phyloP scores from a whole-genome alignment of 2,888 invertebrate genomes.

The Escarpia spicata region DNA sequence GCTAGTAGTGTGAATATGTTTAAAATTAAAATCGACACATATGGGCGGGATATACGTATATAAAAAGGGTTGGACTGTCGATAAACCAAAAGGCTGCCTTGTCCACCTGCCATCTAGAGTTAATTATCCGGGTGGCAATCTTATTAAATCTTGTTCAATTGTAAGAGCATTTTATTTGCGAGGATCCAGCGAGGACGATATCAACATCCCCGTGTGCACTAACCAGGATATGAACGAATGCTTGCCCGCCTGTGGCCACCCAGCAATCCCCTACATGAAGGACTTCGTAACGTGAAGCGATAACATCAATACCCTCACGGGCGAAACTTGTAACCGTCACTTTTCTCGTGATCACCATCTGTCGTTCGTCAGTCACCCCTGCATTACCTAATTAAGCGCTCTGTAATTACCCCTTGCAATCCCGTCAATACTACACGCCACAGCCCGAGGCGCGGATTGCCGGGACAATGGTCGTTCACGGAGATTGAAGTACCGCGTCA shows the following conservation, averaged over 20 bases:
- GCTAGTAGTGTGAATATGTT: too few species aligned
- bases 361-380: constrained; percentile 16
- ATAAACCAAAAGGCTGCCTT: too few species aligned
- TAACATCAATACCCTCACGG: not conserved
- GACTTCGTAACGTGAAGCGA: not conserved
- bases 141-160: too few species aligned
- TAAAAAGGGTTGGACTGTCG: too few species aligned
- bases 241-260: not conserved
- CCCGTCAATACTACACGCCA: constrained; percentile 13
- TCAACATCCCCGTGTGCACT: not conserved
- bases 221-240: not conserved
- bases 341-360: not conserved
- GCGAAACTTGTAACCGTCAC: not conserved
- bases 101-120: too few species aligned
- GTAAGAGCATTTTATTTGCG: too few species aligned
- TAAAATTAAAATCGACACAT: too few species aligned
- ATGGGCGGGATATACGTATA: too few species aligned
- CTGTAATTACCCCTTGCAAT: constrained; percentile 2
- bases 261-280: not conserved
- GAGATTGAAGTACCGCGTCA: constrained; percentile 10
- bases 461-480: not conserved
- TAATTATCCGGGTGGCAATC: too few species aligned
- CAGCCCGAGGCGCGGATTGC: not conserved
- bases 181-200: not conserved
- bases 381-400: constrained; percentile 13